Conservation (phyloP, 2,797 vertebrate species). For the Eulemur mongoz region DNA sequence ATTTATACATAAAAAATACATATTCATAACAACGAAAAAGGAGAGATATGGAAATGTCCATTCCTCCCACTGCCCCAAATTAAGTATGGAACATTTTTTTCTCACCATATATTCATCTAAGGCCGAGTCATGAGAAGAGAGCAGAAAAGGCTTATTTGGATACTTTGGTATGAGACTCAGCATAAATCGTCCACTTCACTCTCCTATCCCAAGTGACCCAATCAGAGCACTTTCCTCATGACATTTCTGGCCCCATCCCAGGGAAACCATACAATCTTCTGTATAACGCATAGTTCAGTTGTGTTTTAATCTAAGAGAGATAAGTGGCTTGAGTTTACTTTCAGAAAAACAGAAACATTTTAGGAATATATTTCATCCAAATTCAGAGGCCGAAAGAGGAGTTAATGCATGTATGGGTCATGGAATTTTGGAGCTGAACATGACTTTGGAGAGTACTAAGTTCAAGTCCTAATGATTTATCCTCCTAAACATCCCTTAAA, state of each 20-base stretch:
- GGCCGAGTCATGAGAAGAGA: not conserved
- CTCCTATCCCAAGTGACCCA: not conserved
- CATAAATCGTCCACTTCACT: not conserved
- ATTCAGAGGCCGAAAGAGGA: not conserved
- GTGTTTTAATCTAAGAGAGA: not conserved
- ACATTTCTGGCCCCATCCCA: not conserved
- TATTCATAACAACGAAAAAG: not conserved
- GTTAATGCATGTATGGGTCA: not conserved
- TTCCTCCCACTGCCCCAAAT: not conserved
- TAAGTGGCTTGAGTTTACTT: not conserved
- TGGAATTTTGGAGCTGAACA: not conserved
- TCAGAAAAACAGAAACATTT: not conserved
- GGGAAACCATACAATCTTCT: not conserved
- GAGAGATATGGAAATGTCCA: not conserved
- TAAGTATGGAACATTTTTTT: not conserved
- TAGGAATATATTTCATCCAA: not conserved
- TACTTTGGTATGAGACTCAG: not conserved
- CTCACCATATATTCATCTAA: not conserved
- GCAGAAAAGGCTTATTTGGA: not conserved
- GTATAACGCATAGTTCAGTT: not conserved
- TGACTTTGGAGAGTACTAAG: not conserved
- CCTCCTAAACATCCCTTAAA: not conserved
- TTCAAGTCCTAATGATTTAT: not conserved
- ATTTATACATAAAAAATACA: not conserved
- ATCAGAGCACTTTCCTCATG: not conserved